Evolutionary conservation across 2,113 vertebrate species (phyloP), one percentile per base, ranked within the genome.

Genomic region (Holacanthus passer): DNA sequence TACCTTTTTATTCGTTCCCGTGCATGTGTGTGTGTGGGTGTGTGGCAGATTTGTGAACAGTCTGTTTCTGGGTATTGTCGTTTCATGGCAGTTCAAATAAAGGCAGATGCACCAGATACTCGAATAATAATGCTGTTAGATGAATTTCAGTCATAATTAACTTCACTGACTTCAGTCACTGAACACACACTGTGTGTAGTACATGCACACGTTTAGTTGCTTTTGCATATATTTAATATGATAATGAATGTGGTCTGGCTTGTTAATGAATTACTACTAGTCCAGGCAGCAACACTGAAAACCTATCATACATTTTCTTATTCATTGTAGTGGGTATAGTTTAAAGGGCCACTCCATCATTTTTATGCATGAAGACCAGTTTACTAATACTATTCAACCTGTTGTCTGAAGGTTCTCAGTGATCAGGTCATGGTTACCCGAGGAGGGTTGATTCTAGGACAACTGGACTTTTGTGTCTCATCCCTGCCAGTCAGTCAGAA

Each of bases 1-100:
- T 60, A 24, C 20, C 37, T 45, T 53, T 77, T 53, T 20, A 35
- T 66, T 86, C 7, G 32, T 50, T 35, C 29, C 45, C 74, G 13
- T 7, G 16, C 64, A 52, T 39, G 12, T 68, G 29, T 27, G 41
- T 47, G 37, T 58, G 79, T 63, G 55, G 14, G 41, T 48, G 66
- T 77, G 71, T 52, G 31, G 22, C 7, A 37, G 74, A 45, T 53
- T 27, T 53, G 0, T 32, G n/a, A 27, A 20, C 14, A 43, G 67
- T 53, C 11, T 19, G 58, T 41, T 75, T 66, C 48, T 48, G 50
- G 56, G 48, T 35, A 35, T 13, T 9, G 10, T 10, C 19, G 37
- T 45, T 45, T 20, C 19, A 55, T 48, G 56, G 52, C 20, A 13
- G 13, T 32, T 55, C 19, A 45, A n/a, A 31, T 56, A 17, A 72